phyloP scores from a whole-genome alignment of 37 sponge, comb jelly and placozoan species.

The Eunapius fragilis region DNA sequence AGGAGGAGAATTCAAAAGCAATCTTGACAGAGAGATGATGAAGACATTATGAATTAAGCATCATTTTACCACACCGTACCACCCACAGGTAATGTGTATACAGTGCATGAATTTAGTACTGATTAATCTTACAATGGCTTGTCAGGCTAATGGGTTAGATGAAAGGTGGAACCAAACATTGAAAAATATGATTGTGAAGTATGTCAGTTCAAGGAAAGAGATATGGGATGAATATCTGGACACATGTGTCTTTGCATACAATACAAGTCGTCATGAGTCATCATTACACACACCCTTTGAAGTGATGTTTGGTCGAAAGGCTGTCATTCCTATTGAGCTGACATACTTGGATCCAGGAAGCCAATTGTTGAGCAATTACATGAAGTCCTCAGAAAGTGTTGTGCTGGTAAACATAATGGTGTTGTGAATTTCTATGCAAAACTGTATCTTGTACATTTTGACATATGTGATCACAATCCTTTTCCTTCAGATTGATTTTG shows the following conservation, averaged over 20 bases:
- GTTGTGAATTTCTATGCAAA: too few species aligned
- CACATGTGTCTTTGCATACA: constrained; percentile 35
- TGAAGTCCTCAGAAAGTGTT: too few species aligned
- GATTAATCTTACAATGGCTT: neutral
- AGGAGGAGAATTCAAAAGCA: constrained; percentile 32
- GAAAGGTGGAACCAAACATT: constrained; percentile 43
- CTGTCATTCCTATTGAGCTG: constrained; percentile 28
- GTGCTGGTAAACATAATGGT: too few species aligned
- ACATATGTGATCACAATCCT: too few species aligned
- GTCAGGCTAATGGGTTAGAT: constrained; percentile 41
- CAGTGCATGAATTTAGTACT: neutral
- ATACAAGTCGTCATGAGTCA: constrained; percentile 31
- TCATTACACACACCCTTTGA: constrained; percentile 31
- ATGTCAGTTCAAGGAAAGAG: constrained; percentile 16
- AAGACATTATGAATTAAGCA: constrained; percentile 16
- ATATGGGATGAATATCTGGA: constrained; percentile 30
- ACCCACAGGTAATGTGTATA: constrained; percentile 23
- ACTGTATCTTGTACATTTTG: too few species aligned
- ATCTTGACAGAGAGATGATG: constrained; percentile 36
- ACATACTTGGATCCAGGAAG: neutral
- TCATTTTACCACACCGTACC: constrained; percentile 29
- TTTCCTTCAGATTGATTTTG: too few species aligned
- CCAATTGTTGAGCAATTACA: too few species aligned
- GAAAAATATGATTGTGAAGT: constrained; percentile 35
- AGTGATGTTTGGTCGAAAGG: constrained; percentile 53